Base-by-base conservation (phyloP, 2,797 vertebrate species). In the Spondyliosoma cantharus region DNA sequence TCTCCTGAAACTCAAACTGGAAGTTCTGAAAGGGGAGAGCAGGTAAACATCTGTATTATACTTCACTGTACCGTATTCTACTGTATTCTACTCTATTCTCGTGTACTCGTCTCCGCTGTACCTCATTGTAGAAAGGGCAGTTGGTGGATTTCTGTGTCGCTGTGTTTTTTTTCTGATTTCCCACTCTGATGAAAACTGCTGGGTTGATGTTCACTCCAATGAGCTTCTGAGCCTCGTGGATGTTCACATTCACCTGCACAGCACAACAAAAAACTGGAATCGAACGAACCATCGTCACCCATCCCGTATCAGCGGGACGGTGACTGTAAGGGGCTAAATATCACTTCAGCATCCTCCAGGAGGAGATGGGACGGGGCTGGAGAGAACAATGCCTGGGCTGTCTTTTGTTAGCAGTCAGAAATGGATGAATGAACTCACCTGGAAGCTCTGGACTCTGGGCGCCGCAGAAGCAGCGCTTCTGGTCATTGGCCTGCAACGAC, bases 191-290 rank as follows among this genome's bases (percentile, higher is more conserved):
- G 15, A 96, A 95, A 74, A 99, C 96, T 0, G 96, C 96, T 3
- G 97, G 97, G 76, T 96, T 97, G 84, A 98, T 98, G 90, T 99
- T 98, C 68, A 99, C 96, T 12, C 97, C 97, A 3, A 96, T 93
- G 80, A 99, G 90, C 66, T 97, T 98, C 94, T 97, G 98, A 19
- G 97, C 98, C 91, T 98, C 96, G 11, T 97, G 92, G 63, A 99
- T 93, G 32, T 96, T 98, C 71, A 99, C 91, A 15, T 96, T 96
- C 67, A 99, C 92, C 97, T 98, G 80, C 2, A 16, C 42, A 77
- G n/a, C 24, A 74, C 43, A 53, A 13, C 13, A 66, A 48, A 25
- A 0, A 32, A 7, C 19, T 17, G 19, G 45, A 64, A 49, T 2
- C 37, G 6, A 52, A 42, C 11, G 20, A 48, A 48, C 24, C 24